Base-by-base conservation (phyloP, 2,888 invertebrate genomes). In the Troglohyphantes excavatus region DNA sequence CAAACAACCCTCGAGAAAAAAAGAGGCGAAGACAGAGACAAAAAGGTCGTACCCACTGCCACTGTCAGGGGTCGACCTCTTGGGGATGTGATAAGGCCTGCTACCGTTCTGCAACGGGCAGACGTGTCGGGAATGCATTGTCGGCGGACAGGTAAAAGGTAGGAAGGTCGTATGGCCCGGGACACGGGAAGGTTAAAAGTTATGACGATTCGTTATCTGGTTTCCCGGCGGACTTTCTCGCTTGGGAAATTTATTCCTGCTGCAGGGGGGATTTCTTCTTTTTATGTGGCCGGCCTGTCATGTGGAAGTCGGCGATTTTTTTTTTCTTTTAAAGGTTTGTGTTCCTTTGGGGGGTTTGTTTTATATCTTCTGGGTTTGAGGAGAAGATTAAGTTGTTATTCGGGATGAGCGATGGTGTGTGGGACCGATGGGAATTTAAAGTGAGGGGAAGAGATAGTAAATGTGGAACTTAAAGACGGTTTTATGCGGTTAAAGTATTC, bases 111-210 rank as follows among this genome's bases (percentile, higher is more conserved):
- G 19, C 46, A 75, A 13, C 9, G 73, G 43, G 21, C n/a, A 33
- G 26, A 82, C 82, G 82, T 82, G 82, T 59, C 26, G 72, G 59
- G 82, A 82, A 82, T 82, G 70, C 19, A 61, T 70, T 68, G 39
- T 59, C 26, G 26, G 59, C 53, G 26, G 79, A 13, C n/a, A 21
- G 21, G 23, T 53, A 19, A 21, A 29, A 33, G 19, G 26, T 13
- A 23, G 2, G 9, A 17, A 29, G 26, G 59, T 29, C 33, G 63
- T 61, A 39, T 61, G 19, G 53, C 19, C 27, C 11, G 68, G 13
- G 61, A 59, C n/a, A n/a, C n/a, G 70, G 17, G 70, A 87, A 53
- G 87, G 87, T 87, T 87, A 79, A 87, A 87, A 87, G 87, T 87
- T 87, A 81, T 53, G 87, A 81, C 73, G 79, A 81, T 46, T 72